Evolutionary conservation across 2,888 invertebrate genomes (phyloP).

Genomic region (Stictocephala bisonia): DNA sequence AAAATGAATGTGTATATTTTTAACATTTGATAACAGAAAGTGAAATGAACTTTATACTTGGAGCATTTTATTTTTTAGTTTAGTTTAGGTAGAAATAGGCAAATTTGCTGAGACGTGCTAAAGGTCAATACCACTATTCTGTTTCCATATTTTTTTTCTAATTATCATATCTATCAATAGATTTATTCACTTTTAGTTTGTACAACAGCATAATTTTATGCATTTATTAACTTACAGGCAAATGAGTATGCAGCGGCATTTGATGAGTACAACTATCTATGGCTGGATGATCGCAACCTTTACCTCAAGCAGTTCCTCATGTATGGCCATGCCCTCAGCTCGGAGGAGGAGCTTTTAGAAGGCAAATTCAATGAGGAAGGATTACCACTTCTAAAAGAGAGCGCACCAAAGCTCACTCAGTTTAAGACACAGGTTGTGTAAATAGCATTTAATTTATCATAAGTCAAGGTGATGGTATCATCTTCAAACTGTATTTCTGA

Average conservation of each 20-base stretch:
- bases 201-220: no score
- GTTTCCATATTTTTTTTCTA: no score
- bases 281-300: conserved; percentile 82
- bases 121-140: no score
- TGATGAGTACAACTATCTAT: conserved; percentile 79
- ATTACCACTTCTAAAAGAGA: conserved; percentile 63
- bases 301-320: conserved; percentile 81
- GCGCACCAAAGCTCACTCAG: conserved; percentile 76
- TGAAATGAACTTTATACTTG: no score
- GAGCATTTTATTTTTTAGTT: no score
- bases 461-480: not conserved
- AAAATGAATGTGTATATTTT: no score
- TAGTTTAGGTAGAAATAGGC: no score
- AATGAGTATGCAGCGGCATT: conserved; percentile 67
- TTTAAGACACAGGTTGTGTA: conserved; percentile 81
- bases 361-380: conserved; percentile 59
- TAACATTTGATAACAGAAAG: no score
- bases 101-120: no score
- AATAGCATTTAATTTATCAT: not conserved
- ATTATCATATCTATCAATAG: no score
- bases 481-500: not conserved
- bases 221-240: no score
- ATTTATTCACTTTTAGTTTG: no score
- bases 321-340: conserved; percentile 76
- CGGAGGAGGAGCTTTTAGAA: conserved; percentile 76